Conservation (phyloP, 1,140 invertebrate species). For the Drosophila simulans region DNA sequence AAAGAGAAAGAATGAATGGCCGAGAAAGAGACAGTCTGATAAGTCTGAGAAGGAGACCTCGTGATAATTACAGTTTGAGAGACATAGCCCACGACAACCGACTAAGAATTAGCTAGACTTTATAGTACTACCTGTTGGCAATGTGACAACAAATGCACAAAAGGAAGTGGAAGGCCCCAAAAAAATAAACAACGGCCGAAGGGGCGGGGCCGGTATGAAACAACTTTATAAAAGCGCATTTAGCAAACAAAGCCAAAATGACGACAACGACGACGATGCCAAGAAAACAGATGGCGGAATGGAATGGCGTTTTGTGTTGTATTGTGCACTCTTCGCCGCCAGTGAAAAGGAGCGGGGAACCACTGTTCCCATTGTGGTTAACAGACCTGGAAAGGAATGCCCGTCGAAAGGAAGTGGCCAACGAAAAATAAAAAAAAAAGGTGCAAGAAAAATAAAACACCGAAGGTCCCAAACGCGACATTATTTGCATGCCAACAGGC, state of each 20-base stretch:
- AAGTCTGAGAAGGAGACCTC: not conserved
- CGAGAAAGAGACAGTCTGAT: not conserved
- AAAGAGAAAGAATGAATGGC: constrained; percentile 2
- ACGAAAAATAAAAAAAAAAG: constrained; percentile 41
- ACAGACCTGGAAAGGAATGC: constrained; percentile 62
- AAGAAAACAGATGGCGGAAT: constrained; percentile 75
- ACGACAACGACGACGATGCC: constrained; percentile 34
- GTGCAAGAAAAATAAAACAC: constrained; percentile 15
- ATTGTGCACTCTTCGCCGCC: constrained; percentile 48
- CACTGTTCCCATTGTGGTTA: constrained; percentile 61
- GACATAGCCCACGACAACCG: constrained; percentile 14
- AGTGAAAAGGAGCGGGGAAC: constrained; percentile 29
- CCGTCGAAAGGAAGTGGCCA: constrained; percentile 61
- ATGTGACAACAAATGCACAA: constrained; percentile 61
- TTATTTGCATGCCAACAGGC: constrained; percentile 48
- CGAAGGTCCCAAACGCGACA: constrained; percentile 7
- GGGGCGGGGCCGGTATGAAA: constrained; percentile 30
- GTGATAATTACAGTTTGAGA: constrained; percentile 40
- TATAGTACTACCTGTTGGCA: constrained; percentile 64
- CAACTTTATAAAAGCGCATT: constrained; percentile 76
- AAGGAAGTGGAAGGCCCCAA: constrained; percentile 64
- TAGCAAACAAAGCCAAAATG: constrained; percentile 76
- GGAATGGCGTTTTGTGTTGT: constrained; percentile 67
- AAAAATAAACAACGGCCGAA: constrained; percentile 12
- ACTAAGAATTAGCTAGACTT: constrained; percentile 23